phyloP scores from a whole-genome alignment of 2,888 invertebrate species.

The Keiferia lycopersicella region DNA sequence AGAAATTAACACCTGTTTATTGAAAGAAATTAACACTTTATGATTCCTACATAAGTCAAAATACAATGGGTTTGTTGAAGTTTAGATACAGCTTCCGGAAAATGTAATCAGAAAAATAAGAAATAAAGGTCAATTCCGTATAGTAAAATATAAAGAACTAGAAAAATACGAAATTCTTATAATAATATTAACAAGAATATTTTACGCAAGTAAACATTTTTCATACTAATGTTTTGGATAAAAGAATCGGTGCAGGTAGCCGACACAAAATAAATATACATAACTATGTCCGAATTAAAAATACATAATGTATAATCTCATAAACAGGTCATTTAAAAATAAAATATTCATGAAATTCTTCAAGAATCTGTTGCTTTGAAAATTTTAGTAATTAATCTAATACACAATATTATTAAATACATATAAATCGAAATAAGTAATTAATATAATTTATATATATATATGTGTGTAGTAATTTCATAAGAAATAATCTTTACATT shows the following conservation, averaged over 20 bases:
- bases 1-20: too few species aligned
- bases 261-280: background rate
- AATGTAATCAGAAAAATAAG: too few species aligned
- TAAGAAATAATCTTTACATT: conserved; percentile 4
- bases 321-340: background rate
- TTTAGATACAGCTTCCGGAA: too few species aligned
- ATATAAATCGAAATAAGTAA: background rate
- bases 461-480: background rate
- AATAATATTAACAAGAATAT: background rate
- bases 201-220: background rate
- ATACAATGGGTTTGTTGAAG: too few species aligned
- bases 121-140: too few species aligned
- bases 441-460: background rate
- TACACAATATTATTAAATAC: background rate
- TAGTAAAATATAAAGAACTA: too few species aligned
- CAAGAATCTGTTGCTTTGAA: background rate
- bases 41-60: too few species aligned
- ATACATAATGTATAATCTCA: too few species aligned
- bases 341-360: background rate
- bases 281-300: too few species aligned
- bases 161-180: background rate
- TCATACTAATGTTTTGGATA: background rate
- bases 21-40: too few species aligned
- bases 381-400: background rate
- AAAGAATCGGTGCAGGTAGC: background rate